Evolutionary conservation across 2,888 invertebrate species (phyloP), one percentile per base, ranked within the genome.

Genomic region (Sisyra nigra): DNA sequence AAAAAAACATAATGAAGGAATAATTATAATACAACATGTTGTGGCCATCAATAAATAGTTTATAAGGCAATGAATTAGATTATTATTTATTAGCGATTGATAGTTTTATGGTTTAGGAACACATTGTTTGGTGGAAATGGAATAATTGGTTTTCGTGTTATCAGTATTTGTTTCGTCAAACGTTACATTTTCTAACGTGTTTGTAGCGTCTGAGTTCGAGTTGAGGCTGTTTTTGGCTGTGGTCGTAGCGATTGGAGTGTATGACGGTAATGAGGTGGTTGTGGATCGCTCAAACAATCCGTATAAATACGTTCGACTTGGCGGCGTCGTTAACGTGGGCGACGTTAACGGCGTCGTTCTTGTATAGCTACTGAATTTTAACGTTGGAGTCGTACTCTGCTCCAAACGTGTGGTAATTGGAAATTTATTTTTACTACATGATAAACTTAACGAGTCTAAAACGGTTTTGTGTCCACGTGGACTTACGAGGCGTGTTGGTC

Each of bases 391-490:
- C 24, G 24, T 24, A 24, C 7, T 24, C 7, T 24, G 24, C 24
- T 52, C 50, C 29, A 48, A 45, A 39, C 63, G 58, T 51, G 63
- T 59, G 45, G 60, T 66, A 49, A 72, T 71, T 49, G 72, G 72
- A 61, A 72, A 72, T 57, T 71, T 72, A 55, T 72, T 72, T 50
- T 70, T 69, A 49, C 68, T 68, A 56, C 69, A 72, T 47, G 69
- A 69, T 47, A 72, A 60, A 54, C 68, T 69, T 50, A 72, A 56
- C 47, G 60, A 57, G 50, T 62, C 61, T 11, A 43, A 37, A 48
- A 63, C 53, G 29, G 59, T 60, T 52, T 57, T 60, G 42, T 43
- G 37, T 11, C 43, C 31, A 30, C 30, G 29, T 14, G 41, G 19
- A 39, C 33, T 32, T 24, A 29, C 13, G 24, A 31, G n/a, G 10